These are phyloP conservation scores for Craterocephalus amniculus DNA, from an alignment of 2,797 vertebrate species.

Conservation along the genomic window DNA sequence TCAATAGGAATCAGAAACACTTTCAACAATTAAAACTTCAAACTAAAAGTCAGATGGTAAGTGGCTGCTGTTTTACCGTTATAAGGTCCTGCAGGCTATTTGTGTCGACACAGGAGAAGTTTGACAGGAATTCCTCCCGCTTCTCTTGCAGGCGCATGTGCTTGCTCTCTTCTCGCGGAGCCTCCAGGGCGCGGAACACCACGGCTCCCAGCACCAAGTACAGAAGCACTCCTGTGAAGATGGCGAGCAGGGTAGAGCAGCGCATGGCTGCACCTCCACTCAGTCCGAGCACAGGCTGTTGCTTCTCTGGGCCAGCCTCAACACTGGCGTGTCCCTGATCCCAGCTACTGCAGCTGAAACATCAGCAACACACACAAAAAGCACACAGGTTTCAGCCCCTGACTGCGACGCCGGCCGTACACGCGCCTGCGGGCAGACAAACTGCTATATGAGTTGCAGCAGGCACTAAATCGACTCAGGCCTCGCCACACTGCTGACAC, in stretches of 20 bases:
- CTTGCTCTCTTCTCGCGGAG: constrained; percentile 79
- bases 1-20: not conserved
- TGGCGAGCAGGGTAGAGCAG: constrained; percentile 85
- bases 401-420: not conserved
- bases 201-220: constrained; percentile 91
- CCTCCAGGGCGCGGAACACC: constrained; percentile 88
- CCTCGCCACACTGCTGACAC: constrained; percentile 57
- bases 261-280: constrained; percentile 82
- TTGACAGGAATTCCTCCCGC: constrained; percentile 79
- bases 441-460: constrained; percentile 39
- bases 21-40: not conserved
- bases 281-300: constrained; percentile 53
- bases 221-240: constrained; percentile 85
- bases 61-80: constrained; percentile 73
- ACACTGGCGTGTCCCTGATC: constrained; percentile 48
- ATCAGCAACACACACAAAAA: constrained; percentile 47
- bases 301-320: constrained; percentile 47
- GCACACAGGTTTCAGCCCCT: constrained; percentile 26
- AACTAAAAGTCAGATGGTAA: not conserved
- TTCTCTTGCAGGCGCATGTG: constrained; percentile 69
- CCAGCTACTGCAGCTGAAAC: constrained; percentile 72
- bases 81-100: constrained; percentile 83
- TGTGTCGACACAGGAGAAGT: constrained; percentile 82
- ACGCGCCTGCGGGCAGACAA: constrained; percentile 26
- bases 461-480: constrained; percentile 55